Percentiles rank a stretch among this genome's conserved stretches.
Conservation (phyloP, 37 sponge, comb jelly and placozoan genomes). For the Theonella swinhoei region DNA sequence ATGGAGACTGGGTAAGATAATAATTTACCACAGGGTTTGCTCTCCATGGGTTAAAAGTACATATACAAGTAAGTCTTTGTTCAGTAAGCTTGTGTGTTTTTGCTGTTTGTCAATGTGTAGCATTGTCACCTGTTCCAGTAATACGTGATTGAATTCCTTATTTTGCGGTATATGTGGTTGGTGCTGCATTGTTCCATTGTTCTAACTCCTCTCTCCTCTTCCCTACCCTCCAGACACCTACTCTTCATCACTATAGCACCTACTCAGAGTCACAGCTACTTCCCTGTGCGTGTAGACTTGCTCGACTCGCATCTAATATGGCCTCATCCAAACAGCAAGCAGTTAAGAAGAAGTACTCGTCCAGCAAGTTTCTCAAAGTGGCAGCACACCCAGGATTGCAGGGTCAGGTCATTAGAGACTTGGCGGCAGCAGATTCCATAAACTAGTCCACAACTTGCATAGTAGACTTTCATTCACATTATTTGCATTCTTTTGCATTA, state of each 20-base stretch:
- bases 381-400: conserved; percentile 61
- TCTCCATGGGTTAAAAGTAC: too few relatives aligned
- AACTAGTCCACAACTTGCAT: too few relatives aligned
- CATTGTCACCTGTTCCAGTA: too few relatives aligned
- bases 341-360: conserved; percentile 87
- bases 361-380: conserved; percentile 74
- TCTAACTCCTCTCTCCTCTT: background rate
- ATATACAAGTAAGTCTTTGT: background rate
- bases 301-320: conserved; percentile 70
- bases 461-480: too few relatives aligned
- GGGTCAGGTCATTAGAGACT: conserved; percentile 5
- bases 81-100: background rate
- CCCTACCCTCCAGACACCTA: conserved; percentile 48
- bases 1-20: conserved; percentile 61
- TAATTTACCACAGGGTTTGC: too few relatives aligned
- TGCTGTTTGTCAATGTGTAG: background rate
- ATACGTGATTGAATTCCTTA: too few relatives aligned
- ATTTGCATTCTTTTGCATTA: too few relatives aligned
- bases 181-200: background rate
- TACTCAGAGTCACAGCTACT: conserved; percentile 71
- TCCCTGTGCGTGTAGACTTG: conserved; percentile 75
- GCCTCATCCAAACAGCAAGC: conserved; percentile 90
- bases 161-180: background rate
- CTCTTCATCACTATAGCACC: conserved; percentile 77
- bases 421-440: conserved; percentile 16